These are phyloP conservation scores for Cheilosia urbana DNA, from an alignment of 2,888 invertebrate species.

Conservation along the genomic window DNA sequence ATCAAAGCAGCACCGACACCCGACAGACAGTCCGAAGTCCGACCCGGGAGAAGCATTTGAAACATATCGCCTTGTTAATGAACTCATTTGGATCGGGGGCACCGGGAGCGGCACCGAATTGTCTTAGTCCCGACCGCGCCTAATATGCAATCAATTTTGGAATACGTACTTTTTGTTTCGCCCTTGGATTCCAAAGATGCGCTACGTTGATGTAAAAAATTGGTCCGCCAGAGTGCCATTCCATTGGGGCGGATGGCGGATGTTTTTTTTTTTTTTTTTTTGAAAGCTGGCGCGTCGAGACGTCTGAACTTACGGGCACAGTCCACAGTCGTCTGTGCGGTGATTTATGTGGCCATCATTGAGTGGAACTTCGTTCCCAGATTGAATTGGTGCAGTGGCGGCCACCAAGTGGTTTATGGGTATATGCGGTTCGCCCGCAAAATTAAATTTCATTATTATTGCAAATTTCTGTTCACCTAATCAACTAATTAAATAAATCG, in stretches of 20 bases:
- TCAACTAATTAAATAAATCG: constrained; percentile 71
- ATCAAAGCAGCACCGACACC: constrained; percentile 61
- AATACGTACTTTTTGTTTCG: neutral
- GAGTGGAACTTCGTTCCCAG: constrained; percentile 14
- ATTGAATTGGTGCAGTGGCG: constrained; percentile 57
- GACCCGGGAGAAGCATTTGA: constrained; percentile 52
- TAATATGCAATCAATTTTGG: constrained; percentile 69
- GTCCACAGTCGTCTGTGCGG: constrained; percentile 34
- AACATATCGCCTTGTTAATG: constrained; percentile 74
- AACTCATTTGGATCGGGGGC: constrained; percentile 58
- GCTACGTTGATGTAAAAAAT: constrained; percentile 32
- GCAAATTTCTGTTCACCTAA: constrained; percentile 59
- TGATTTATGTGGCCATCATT: constrained; percentile 63
- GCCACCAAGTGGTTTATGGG: constrained; percentile 57
- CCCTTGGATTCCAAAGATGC: constrained; percentile 33
- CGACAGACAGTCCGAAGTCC: constrained; percentile 41
- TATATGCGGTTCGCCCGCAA: constrained; percentile 42
- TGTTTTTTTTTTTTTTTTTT: neutral
- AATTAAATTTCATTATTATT: constrained; percentile 67
- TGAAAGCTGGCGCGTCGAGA: constrained; percentile 62
- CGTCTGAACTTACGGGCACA: constrained; percentile 54
- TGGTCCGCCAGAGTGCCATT: constrained; percentile 23
- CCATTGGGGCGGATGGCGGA: neutral
- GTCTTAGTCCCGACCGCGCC: constrained; percentile 53
- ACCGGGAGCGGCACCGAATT: constrained; percentile 28